Base-by-base conservation (phyloP, 1,140 invertebrate genomes). In the Drosophila kurseongensis region DNA sequence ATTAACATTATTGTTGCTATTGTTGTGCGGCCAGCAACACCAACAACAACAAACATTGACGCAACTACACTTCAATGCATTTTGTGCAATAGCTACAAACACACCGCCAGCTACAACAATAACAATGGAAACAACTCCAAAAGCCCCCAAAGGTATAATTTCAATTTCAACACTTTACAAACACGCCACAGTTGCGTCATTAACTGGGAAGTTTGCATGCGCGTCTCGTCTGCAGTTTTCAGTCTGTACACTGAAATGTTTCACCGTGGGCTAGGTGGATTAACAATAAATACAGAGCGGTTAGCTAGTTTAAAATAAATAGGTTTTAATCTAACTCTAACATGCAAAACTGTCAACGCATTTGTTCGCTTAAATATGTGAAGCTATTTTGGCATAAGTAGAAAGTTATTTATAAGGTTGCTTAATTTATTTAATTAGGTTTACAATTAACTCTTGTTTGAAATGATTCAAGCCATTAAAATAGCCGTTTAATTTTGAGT, bases 151-250 rank as follows among this genome's bases (percentile, higher is more conserved):
- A 80, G 83, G 84, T 84, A 88, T 88, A 88, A 88, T 88, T 88
- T 89, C 83, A 88, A 89, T 88, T 88, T 88, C 84, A 88, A 83
- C 84, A 88, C 83, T 89, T 89, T 89, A 67, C 84, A 89, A 89
- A 89, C 84, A 89, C 77, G 80, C 84, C 84, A 89, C 84, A 89
- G 84, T 89, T 89, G 84, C 84, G 84, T 84, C 84, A 89, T 89
- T 89, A 89, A 89, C 84, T 84, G 77, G 50, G 78, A 84, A 89
- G 84, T 89, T 89, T 89, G 84, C 84, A 89, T 84, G 75, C 84
- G 65, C 66, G 71, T 61, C 75, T 66, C 83, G 83, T 85, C 82
- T 78, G 68, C 65, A 73, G 36, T 42, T 52, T 67, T 16, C 55
- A 40, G 36, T 40, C 32, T 13, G 29, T 48, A 61, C 51, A 73